Evolutionary conservation across 2,113 vertebrate species (phyloP).

Genomic region (Steatornis caripensis): DNA sequence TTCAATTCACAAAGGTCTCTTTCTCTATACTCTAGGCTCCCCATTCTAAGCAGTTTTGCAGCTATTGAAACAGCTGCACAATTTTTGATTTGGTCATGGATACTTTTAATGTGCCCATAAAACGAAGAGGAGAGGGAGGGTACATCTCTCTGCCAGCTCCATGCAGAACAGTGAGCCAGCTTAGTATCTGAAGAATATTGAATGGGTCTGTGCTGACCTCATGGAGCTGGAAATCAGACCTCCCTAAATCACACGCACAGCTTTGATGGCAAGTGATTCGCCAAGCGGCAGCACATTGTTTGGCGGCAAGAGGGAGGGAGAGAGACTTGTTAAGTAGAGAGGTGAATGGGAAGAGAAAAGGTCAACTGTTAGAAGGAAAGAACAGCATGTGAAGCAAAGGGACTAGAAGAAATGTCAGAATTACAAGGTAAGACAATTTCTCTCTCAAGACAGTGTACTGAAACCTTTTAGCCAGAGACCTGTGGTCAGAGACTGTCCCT

Average conservation of each 20-base stretch:
- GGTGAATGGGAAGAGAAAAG: neutral
- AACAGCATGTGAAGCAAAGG: neutral
- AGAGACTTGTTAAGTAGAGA: neutral
- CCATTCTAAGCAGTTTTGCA: conserved; percentile 59
- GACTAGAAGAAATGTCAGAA: neutral
- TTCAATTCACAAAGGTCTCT: conserved; percentile 70
- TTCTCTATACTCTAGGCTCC: conserved; percentile 61
- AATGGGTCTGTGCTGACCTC: conserved; percentile 15
- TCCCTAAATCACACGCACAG: neutral
- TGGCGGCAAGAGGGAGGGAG: neutral
- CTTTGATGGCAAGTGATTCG: neutral
- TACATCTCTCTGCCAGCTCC: conserved; percentile 46
- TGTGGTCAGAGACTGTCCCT: neutral
- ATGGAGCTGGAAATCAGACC: conserved; percentile 9
- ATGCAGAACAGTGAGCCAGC: conserved; percentile 29
- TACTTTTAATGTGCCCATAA: conserved; percentile 72
- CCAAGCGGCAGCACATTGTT: neutral
- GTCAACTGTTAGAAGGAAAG: neutral
- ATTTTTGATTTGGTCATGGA: conserved; percentile 71
- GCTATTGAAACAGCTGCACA: conserved; percentile 72
- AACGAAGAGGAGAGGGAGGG: conserved; percentile 46
- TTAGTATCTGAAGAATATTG: conserved; percentile 12
- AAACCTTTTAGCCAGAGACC: neutral
- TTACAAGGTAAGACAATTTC: neutral
- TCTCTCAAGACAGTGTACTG: neutral